phyloP scores from a whole-genome alignment of 2,113 vertebrate species.

The Limnothrissa miodon region DNA sequence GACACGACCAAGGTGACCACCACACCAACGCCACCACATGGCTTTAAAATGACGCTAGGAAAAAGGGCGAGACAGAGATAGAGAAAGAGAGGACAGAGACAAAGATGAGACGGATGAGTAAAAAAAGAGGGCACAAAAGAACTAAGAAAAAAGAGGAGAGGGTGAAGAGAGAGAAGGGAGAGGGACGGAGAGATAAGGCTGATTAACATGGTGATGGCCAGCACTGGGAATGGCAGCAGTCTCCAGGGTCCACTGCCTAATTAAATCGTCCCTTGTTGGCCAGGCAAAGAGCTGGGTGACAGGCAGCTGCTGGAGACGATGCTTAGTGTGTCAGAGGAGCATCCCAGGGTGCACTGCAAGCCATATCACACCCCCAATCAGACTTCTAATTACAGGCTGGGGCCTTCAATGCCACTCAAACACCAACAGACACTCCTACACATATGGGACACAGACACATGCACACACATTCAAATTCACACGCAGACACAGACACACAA shows the following conservation, averaged over 20 bases:
- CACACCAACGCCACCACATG: constrained; percentile 28
- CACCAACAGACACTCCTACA: constrained; percentile 24
- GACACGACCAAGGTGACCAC: constrained; percentile 38
- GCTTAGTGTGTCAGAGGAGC: constrained; percentile 44
- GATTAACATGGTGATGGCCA: constrained; percentile 53
- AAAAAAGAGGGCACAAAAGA: constrained; percentile 37
- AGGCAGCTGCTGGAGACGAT: constrained; percentile 53
- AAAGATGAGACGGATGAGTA: constrained; percentile 14
- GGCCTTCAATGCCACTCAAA: constrained; percentile 51
- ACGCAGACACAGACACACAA: constrained; percentile 21
- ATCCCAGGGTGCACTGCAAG: constrained; percentile 49
- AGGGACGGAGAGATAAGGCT: constrained; percentile 39
- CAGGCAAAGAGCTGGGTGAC: constrained; percentile 47
- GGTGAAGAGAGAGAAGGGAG: neutral
- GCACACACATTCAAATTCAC: constrained; percentile 11
- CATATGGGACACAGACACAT: constrained; percentile 28
- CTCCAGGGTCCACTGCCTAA: constrained; percentile 53
- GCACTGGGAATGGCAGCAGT: constrained; percentile 47
- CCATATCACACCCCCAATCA: constrained; percentile 44
- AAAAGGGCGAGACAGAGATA: constrained; percentile 27
- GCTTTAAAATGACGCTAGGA: neutral
- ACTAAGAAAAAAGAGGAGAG: neutral
- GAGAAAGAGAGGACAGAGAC: constrained; percentile 23
- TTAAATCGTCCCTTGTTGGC: constrained; percentile 51
- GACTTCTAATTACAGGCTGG: constrained; percentile 53